Percentiles rank a stretch among this genome's conserved stretches.
Conservation (phyloP, 2,113 vertebrate genomes). For the Hirundichthys speculiger region DNA sequence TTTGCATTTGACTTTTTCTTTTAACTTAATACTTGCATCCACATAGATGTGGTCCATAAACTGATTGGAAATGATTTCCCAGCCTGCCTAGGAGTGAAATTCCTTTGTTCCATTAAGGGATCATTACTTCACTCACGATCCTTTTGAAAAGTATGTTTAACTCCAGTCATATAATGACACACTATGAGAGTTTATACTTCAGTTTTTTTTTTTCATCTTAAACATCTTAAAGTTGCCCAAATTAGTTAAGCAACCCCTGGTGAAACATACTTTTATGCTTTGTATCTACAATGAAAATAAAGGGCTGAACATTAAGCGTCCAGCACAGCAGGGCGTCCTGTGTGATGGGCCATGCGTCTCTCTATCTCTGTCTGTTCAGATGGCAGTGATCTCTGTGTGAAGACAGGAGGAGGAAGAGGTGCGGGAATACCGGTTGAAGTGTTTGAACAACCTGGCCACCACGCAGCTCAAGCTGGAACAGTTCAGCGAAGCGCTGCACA, state of each 20-base stretch:
- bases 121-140: slow-evolving; percentile 8
- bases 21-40: neutral
- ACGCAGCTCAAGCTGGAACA: slow-evolving; percentile 83
- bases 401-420: slow-evolving; percentile 82
- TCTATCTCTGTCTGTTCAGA: slow-evolving; percentile 56
- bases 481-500: slow-evolving; percentile 77
- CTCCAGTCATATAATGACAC: too few species aligned
- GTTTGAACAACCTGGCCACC: slow-evolving; percentile 87
- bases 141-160: neutral
- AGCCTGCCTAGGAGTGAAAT: slow-evolving; percentile 11
- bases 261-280: neutral
- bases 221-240: neutral
- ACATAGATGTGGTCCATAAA: slow-evolving; percentile 14
- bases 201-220: too few species aligned
- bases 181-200: too few species aligned
- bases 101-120: slow-evolving; percentile 6
- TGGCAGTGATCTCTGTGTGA: slow-evolving; percentile 24
- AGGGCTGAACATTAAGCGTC: neutral
- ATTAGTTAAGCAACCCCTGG: neutral
- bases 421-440: slow-evolving; percentile 84
- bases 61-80: slow-evolving; percentile 19
- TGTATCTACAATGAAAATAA: neutral
- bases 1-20: too few species aligned
- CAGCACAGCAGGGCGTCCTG: slow-evolving; percentile 1
- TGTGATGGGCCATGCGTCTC: slow-evolving; percentile 15